Evolutionary conservation across 2,113 vertebrate genomes (phyloP), one percentile per base, ranked within the genome.

Genomic region (Vireo altiloquus): DNA sequence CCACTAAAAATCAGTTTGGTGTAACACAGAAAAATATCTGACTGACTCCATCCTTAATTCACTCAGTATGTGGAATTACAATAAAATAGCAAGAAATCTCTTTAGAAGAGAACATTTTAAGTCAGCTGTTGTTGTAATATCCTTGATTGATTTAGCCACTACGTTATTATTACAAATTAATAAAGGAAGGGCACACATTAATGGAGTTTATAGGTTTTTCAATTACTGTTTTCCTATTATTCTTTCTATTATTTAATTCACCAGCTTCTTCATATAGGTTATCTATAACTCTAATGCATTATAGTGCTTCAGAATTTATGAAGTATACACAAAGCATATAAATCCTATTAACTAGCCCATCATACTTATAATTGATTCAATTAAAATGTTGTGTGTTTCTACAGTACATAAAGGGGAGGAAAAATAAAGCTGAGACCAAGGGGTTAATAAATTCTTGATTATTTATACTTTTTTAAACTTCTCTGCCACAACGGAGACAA

Each of bases 161-260:
- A 80, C 37, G 21, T 96, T 97, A 96, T 96, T 98, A 95, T 96
- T 97, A 96, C 92, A 97, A 98, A 98, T 97, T 97, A 98, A 97
- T 97, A 97, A 97, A 97, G 90, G 92, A 97, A 97, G 68, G 65
- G 70, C 57, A 64, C 16, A 13, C 15, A 30, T 96, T 97, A 95
- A 97, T 97, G 94, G 87, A 94, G 90, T 97, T 96, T 96, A 97
- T 96, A 93, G 82, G 86, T 97, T 98, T 97, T 97, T 97, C 94
- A 95, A 90, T 97, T 96, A 97, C 94, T 94, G 85, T 91, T 97
- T 98, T 97, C 92, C 90, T 97, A 96, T 97, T 97, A 97, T 95
- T 94, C 93, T 97, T 96, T 81, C 87, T 92, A 89, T 97, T 97
- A 94, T 94, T 97, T 95, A 94, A 96, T 95, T 97, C 81, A 94